These are phyloP conservation scores for Carcinoscorpius rotundicauda DNA, from an alignment of 1,140 invertebrate genomes.

Conservation along the genomic window DNA sequence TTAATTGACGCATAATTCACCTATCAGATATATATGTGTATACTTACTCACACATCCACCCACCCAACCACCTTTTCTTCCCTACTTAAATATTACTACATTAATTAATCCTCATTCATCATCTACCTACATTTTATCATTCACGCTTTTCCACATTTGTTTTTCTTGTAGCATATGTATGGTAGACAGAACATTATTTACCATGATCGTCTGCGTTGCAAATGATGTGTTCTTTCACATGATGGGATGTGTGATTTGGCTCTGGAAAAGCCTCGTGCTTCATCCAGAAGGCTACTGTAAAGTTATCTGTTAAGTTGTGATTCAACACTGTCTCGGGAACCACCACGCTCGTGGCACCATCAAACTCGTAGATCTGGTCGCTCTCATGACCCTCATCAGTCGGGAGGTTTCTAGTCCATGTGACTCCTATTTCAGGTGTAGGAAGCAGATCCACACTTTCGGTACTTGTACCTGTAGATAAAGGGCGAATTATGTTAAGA, in stretches of 20 bases:
- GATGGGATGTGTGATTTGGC: constrained; percentile 50
- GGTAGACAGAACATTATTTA: constrained; percentile 39
- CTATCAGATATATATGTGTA: too few relatives aligned
- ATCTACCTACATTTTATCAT: too few relatives aligned
- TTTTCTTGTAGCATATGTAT: too few relatives aligned
- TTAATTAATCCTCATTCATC: too few relatives aligned
- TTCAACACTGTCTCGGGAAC: constrained; percentile 50
- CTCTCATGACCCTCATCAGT: constrained; percentile 77
- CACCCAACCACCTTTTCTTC: too few relatives aligned
- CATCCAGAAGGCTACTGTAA: constrained; percentile 87
- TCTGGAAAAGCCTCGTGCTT: constrained; percentile 54
- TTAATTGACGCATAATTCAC: too few relatives aligned
- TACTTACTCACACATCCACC: too few relatives aligned
- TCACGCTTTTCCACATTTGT: too few relatives aligned
- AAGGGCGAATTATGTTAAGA: not conserved
- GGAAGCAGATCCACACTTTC: constrained; percentile 73
- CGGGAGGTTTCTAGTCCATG: constrained; percentile 76
- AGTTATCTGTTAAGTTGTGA: constrained; percentile 60
- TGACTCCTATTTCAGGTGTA: constrained; percentile 55
- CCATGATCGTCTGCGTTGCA: constrained; percentile 94
- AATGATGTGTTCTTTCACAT: constrained; percentile 85
- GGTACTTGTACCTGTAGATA: constrained; percentile 46
- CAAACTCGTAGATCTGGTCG: constrained; percentile 90
- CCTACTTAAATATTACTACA: too few relatives aligned
- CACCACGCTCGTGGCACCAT: constrained; percentile 70